Evolutionary conservation across 2,113 vertebrate genomes (phyloP).

Genomic region (Paratilapia polleni): DNA sequence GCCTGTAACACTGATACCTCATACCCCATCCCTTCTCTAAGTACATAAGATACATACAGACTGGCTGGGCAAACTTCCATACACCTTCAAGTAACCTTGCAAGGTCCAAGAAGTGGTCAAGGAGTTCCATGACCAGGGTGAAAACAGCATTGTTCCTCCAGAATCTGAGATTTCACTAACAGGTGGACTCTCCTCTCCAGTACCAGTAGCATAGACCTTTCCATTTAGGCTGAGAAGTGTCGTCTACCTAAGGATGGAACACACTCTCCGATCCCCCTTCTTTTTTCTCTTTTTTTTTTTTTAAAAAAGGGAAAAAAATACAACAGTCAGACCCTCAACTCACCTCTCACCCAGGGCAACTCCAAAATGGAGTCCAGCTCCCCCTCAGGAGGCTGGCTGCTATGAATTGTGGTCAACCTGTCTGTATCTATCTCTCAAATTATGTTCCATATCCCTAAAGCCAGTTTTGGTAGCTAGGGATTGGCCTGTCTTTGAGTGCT

Average conservation of each 20-base stretch:
- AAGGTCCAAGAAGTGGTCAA: too few species aligned
- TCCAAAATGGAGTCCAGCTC: not conserved
- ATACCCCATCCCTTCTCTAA: too few species aligned
- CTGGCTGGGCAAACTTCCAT: not conserved
- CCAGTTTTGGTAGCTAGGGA: not conserved
- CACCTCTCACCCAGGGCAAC: not conserved
- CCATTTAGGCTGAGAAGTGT: rapidly evolving
- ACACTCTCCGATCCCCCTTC: not conserved
- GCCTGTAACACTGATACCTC: not conserved
- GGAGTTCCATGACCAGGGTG: too few species aligned
- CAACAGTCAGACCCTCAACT: not conserved
- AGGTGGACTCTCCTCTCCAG: too few species aligned
- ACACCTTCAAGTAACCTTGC: too few species aligned
- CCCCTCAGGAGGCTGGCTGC: not conserved
- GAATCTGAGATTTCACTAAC: too few species aligned
- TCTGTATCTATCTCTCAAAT: not conserved
- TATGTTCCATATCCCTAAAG: not conserved
- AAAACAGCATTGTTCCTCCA: too few species aligned
- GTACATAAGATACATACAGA: too few species aligned
- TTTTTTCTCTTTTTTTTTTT: too few species aligned
- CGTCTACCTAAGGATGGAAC: not conserved
- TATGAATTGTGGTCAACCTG: not conserved
- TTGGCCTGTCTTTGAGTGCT: not conserved
- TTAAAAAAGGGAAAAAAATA: too few species aligned
- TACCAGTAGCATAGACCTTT: not conserved